These are phyloP conservation scores for Apis dorsata DNA, from an alignment of 1,140 invertebrate genomes.

Conservation along the genomic window DNA sequence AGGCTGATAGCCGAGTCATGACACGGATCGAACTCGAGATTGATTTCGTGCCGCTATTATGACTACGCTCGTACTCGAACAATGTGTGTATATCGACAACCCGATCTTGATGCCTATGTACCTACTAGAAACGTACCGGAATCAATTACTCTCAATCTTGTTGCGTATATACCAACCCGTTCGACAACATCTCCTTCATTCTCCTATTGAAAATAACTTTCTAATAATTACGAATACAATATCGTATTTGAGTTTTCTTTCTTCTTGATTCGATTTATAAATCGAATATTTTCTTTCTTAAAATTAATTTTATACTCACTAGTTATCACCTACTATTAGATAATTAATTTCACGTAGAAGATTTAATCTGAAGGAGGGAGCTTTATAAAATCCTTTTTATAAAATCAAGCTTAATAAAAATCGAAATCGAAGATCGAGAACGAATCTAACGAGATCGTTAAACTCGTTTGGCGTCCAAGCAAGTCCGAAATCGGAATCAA, in stretches of 20 bases:
- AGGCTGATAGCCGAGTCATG: slow-evolving; percentile 6
- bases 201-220: not conserved
- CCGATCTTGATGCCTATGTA: not conserved
- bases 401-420: too few relatives aligned
- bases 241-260: too few relatives aligned
- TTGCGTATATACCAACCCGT: not conserved
- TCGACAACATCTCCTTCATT: not conserved
- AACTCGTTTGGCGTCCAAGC: not conserved
- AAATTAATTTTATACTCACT: too few relatives aligned
- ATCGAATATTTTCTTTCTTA: too few relatives aligned
- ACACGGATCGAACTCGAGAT: not conserved
- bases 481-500: slow-evolving; percentile 12
- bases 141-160: not conserved
- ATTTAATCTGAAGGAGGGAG: too few relatives aligned
- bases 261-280: too few relatives aligned
- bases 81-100: not conserved
- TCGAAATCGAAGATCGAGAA: too few relatives aligned
- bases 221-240: too few relatives aligned
- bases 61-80: not conserved
- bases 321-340: not conserved
- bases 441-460: not conserved
- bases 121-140: not conserved
- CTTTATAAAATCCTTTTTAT: too few relatives aligned
- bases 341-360: not conserved
- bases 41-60: not conserved